Conservation (phyloP, 2,888 invertebrate genomes). For the Prostheceraeus crozeri region DNA sequence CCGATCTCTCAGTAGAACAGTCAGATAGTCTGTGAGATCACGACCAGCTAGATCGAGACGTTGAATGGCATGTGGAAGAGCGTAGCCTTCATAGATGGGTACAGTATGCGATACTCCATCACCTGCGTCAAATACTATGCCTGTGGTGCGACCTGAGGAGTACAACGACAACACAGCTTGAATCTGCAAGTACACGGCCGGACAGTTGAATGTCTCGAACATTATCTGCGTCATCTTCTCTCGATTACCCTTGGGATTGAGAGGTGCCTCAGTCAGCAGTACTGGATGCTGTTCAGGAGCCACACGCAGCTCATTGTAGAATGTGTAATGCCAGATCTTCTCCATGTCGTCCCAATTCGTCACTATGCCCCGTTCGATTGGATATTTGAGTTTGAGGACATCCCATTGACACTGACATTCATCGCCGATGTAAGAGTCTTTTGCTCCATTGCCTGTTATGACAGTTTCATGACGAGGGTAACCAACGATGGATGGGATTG, state of each 20-base stretch:
- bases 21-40: constrained; percentile 41
- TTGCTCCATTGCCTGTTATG: constrained; percentile 96
- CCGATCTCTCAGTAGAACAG: constrained; percentile 37
- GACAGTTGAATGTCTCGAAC: constrained; percentile 63
- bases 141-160: constrained; percentile 84
- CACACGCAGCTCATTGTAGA: constrained; percentile 58
- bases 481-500: no score
- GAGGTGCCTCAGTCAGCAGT: constrained; percentile 73
- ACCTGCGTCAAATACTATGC: constrained; percentile 81
- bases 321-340: constrained; percentile 59
- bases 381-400: constrained; percentile 60
- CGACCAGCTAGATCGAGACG: constrained; percentile 41
- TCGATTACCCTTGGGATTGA: constrained; percentile 83
- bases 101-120: constrained; percentile 81
- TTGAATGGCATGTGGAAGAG: constrained; percentile 39
- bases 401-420: constrained; percentile 78
- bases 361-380: constrained; percentile 61
- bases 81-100: constrained; percentile 42
- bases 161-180: constrained; percentile 82
- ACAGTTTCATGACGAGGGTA: no score
- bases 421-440: constrained; percentile 89
- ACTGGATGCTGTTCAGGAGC: constrained; percentile 73
- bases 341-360: constrained; percentile 61
- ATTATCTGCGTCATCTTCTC: constrained; percentile 75
- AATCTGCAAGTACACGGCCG: constrained; percentile 84